phyloP scores from a whole-genome alignment of 2,888 invertebrate genomes.

The Lasioglossum lativentre region DNA sequence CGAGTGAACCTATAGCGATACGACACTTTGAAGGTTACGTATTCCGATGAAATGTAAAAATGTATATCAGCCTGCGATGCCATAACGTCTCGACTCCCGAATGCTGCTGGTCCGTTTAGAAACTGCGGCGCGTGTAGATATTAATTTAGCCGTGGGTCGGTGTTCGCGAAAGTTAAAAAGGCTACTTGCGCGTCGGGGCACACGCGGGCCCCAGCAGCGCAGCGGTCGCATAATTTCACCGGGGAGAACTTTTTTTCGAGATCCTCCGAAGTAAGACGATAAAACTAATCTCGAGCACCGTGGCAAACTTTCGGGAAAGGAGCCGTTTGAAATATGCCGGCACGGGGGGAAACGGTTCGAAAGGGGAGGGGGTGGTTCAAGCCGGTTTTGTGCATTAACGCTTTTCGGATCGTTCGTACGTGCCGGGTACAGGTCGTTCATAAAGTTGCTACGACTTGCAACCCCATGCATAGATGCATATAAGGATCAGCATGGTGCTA shows the following conservation, averaged over 20 bases:
- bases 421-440: constrained; percentile 52
- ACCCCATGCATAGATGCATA: constrained; percentile 81
- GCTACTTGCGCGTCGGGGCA: constrained; percentile 41
- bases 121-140: constrained; percentile 54
- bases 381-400: constrained; percentile 51
- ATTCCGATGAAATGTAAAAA: constrained; percentile 17
- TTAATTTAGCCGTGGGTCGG: constrained; percentile 52
- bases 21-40: constrained; percentile 35
- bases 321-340: constrained; percentile 48
- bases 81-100: too few species aligned
- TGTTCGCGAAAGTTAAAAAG: constrained; percentile 42
- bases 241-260: constrained; percentile 50
- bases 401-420: constrained; percentile 40
- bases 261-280: constrained; percentile 46
- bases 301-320: constrained; percentile 32
- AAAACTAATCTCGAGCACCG: constrained; percentile 58
- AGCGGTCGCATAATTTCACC: constrained; percentile 50
- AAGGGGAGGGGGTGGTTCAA: not conserved
- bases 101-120: not conserved
- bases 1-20: constrained; percentile 14
- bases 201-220: constrained; percentile 14
- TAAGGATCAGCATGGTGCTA: constrained; percentile 80
- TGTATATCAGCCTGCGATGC: not conserved
- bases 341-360: not conserved
- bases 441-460: constrained; percentile 57